Percentiles rank a stretch among this genome's conserved stretches.
Conservation (phyloP, 2,888 invertebrate species). For the Synergus itoensis region DNA sequence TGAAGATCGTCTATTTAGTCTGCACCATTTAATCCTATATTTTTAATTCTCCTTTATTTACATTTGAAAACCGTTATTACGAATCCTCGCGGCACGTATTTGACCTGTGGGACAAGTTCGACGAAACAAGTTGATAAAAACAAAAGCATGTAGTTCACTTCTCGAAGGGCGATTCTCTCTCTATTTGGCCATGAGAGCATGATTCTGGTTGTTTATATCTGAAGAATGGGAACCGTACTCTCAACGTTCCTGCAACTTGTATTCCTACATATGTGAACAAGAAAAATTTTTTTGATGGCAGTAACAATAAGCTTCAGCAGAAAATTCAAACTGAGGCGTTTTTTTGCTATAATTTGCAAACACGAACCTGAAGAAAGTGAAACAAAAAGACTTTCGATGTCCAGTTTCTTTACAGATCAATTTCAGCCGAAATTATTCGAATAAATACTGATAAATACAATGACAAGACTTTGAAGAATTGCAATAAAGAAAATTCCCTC, state of each 20-base stretch:
- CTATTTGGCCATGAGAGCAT: slow-evolving; percentile 60
- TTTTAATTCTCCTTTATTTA: not conserved
- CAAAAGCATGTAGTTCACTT: slow-evolving; percentile 19
- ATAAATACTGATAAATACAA: not conserved
- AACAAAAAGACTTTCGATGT: not conserved
- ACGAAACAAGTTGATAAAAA: slow-evolving; percentile 30
- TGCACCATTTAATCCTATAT: not conserved
- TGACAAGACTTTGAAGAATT: no score
- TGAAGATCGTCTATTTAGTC: no score
- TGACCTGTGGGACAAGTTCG: slow-evolving; percentile 8
- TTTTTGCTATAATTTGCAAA: slow-evolving; percentile 12
- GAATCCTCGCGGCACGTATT: not conserved
- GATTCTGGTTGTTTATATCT: slow-evolving; percentile 56
- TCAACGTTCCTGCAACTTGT: slow-evolving; percentile 37
- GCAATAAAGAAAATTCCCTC: no score
- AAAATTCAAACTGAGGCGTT: slow-evolving; percentile 39
- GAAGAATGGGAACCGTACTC: slow-evolving; percentile 60
- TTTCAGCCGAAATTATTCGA: not conserved
- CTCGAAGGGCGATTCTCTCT: slow-evolving; percentile 52
- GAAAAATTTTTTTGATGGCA: not conserved
- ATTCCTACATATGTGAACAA: not conserved
- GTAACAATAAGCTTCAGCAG: not conserved
- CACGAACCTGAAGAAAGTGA: slow-evolving; percentile 4
- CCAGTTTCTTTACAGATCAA: slow-evolving; percentile 1
- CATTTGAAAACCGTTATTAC: not conserved